Conservation (phyloP, 2,797 vertebrate species). For the Pangasius djambal region DNA sequence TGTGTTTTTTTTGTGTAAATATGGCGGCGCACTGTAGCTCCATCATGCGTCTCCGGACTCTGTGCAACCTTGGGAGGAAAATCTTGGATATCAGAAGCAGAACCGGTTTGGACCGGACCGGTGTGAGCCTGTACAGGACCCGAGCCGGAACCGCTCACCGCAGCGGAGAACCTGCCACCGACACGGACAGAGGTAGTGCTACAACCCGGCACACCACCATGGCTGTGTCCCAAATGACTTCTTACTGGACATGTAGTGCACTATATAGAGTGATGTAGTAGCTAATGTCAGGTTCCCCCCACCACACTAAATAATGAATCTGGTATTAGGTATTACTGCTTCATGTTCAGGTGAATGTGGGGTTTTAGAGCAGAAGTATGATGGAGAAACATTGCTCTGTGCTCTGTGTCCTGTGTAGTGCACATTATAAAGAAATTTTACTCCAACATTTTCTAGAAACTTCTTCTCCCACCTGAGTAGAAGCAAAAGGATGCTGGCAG, state of each 20-base stretch:
- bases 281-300: neutral
- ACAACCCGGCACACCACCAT: neutral
- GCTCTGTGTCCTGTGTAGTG: neutral
- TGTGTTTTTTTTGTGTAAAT: conserved; percentile 46
- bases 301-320: neutral
- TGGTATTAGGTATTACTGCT: neutral
- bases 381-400: neutral
- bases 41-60: conserved; percentile 67
- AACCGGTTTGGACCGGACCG: conserved; percentile 35
- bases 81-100: conserved; percentile 30
- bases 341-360: neutral
- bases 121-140: conserved; percentile 62
- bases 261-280: neutral
- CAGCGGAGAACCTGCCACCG: neutral
- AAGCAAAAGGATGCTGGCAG: no score
- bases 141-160: conserved; percentile 49
- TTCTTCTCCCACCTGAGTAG: no score
- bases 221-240: neutral
- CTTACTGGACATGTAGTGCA: neutral
- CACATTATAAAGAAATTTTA: neutral
- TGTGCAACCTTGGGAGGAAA: conserved; percentile 62
- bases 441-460: neutral
- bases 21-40: conserved; percentile 72
- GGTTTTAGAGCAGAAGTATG: neutral
- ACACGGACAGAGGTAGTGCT: conserved; percentile 61